Evolutionary conservation across 2,797 vertebrate genomes (phyloP), one percentile per base, ranked within the genome.

Genomic region (Hippoglossus hippoglossus): DNA sequence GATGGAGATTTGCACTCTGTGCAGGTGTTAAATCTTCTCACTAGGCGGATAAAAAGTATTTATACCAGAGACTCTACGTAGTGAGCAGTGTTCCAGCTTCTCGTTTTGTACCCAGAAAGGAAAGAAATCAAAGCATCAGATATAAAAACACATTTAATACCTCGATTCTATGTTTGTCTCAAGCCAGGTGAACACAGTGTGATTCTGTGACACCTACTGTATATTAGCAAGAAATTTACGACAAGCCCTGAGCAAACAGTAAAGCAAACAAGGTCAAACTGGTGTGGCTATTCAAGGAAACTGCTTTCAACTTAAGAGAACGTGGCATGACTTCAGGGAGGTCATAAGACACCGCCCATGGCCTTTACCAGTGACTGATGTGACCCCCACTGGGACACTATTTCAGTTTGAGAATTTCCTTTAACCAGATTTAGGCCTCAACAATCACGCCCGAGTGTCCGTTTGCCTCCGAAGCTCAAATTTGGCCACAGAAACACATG

Each of bases 341-440:
- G 86, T 86, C 88, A 94, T 70, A 81, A 89, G 91, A 94, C 75
- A 93, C 89, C 79, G 2, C 47, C 61, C 63, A 19, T 92, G 91
- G 75, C 92, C 90, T 93, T 94, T 93, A 70, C 34, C 55, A 55
- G 56, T 69, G 3, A n/a, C 67, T 77, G 65, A 61, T 15, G 39
- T 82, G 68, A 84, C 70, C 88, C 77, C 41, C n/a, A 22, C 21
- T 13, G 52, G 64, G 79, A 76, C 77, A 34, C 89, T 92, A 90
- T 90, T 93, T 91, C 73, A 51, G 44, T 86, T 83, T 64, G 59
- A 86, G 73, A 82, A 83, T 78, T 82, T 84, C 34, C 65, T 88
- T 83, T 85, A 63, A 83, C 82, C 69, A 80, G 65, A 87, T 81
- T 86, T 88, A 82, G 75, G 49, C 50, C 58, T 69, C 54, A 82